A percentile compares a stretch with the other conserved stretches of the same genome.
Evolutionary conservation across 2,113 vertebrate genomes (phyloP).

Genomic region (Pygoscelis adeliae): DNA sequence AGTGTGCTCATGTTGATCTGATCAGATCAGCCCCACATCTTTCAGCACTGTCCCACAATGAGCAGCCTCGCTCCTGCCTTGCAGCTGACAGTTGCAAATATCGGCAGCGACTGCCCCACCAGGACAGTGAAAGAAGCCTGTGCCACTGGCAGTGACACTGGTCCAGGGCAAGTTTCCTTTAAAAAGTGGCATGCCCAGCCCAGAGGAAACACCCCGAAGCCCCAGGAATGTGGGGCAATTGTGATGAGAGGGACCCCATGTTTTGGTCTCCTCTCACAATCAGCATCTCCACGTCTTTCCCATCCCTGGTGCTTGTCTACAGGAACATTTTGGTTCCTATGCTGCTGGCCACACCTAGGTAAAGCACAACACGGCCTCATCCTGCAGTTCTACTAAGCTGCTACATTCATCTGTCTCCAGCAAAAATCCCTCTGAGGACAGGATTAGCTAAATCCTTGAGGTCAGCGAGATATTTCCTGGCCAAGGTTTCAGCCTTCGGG

Average conservation of each 20-base stretch:
- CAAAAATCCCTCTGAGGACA: neutral
- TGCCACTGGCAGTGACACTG: too few species aligned
- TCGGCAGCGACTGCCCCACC: rapidly evolving
- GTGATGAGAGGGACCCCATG: rapidly evolving
- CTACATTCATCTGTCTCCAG: neutral
- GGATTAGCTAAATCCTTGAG: neutral
- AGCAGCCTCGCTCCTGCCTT: neutral
- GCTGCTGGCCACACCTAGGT: neutral
- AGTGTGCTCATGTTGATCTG: rapidly evolving
- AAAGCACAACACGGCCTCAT: neutral
- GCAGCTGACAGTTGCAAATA: neutral
- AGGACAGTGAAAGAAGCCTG: neutral
- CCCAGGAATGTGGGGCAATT: neutral
- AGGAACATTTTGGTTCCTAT: neutral
- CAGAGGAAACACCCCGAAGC: neutral
- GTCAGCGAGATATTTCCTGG: neutral
- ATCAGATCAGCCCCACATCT: neutral
- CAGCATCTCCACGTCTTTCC: neutral
- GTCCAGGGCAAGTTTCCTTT: neutral
- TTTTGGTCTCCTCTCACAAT: neutral
- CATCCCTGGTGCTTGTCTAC: neutral
- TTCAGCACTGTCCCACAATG: neutral
- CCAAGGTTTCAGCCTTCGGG: neutral
- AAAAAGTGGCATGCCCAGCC: neutral
- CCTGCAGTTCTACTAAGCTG: neutral